Evolutionary conservation across 1,140 invertebrate species (phyloP).

Genomic region (Cyrtorhinus lividipennis): DNA sequence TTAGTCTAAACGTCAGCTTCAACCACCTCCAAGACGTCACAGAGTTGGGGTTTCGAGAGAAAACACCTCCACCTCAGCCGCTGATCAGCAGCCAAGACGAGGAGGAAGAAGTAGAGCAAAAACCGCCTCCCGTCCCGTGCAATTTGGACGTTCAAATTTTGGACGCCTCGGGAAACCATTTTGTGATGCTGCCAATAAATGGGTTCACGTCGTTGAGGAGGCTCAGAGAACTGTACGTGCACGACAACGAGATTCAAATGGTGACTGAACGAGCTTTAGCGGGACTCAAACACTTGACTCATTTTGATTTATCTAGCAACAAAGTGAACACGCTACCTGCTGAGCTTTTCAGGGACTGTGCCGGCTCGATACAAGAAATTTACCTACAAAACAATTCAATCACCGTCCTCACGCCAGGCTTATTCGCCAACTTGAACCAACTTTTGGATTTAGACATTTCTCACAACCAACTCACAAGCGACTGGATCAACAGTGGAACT

Average conservation of each 20-base stretch:
- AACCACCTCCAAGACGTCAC: slow-evolving; percentile 71
- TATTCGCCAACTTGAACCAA: slow-evolving; percentile 70
- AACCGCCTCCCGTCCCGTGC: slow-evolving; percentile 39
- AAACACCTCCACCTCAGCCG: slow-evolving; percentile 31
- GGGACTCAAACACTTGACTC: slow-evolving; percentile 59
- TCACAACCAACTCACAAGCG: slow-evolving; percentile 67
- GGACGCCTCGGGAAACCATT: slow-evolving; percentile 72
- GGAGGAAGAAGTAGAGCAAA: slow-evolving; percentile 23
- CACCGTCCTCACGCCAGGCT: slow-evolving; percentile 56
- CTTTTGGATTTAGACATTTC: slow-evolving; percentile 74
- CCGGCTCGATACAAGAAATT: slow-evolving; percentile 65
- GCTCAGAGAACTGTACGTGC: slow-evolving; percentile 57
- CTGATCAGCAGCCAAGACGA: slow-evolving; percentile 28
- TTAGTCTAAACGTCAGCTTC: slow-evolving; percentile 61
- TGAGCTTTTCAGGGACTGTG: slow-evolving; percentile 61
- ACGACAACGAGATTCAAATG: slow-evolving; percentile 73
- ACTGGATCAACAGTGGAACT: slow-evolving; percentile 64
- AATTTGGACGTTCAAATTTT: slow-evolving; percentile 63
- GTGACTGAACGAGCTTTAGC: slow-evolving; percentile 64
- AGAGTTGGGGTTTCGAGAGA: slow-evolving; percentile 57
- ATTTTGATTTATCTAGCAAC: slow-evolving; percentile 73
- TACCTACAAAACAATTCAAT: slow-evolving; percentile 80
- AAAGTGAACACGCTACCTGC: slow-evolving; percentile 74
- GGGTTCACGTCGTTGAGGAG: slow-evolving; percentile 61
- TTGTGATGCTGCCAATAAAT: slow-evolving; percentile 59